Evolutionary conservation across 2,113 vertebrate genomes (phyloP), one percentile per base, ranked within the genome.

Genomic region (Oenanthe melanoleuca): DNA sequence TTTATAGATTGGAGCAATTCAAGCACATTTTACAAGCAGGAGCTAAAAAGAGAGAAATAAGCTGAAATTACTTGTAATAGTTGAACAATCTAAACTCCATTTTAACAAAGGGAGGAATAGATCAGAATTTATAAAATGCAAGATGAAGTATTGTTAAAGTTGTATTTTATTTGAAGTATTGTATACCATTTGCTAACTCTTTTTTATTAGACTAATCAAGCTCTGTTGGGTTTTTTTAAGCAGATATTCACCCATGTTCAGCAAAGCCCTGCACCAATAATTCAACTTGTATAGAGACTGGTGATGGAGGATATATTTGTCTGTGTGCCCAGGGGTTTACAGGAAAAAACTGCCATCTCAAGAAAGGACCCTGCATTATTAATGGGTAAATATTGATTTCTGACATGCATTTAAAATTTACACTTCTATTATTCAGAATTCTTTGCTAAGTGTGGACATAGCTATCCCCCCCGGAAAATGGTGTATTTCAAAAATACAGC

Each of bases 241-340:
- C 96, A 99, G 99, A 99, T 59, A 96, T 97, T 71, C 98, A 98
- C 21, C 97, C 97, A 24, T 99, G 99, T 91, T 97, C 98, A 67
- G 97, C 98, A 12, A 94, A 96, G 56, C 98, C 99, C 49, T 99
- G 99, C 40, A 97, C 95, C 59, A 98, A 98, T 78, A 99, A 99
- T 24, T 98, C 99, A 52, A 99, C 98, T 2, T 99, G 99, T 86
- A 97, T 99, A 78, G 98, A 99, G 95, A 98, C 98, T 1, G 98
- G 98, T 9, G 94, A 98, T 23, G 98, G 99, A 37, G 97, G 97
- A 72, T 99, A 98, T 45, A 96, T 98, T 55, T 99, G 99, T 67
- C 89, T 99, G 55, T 99, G 99, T 81, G 91, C 95, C 40, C 96
- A 95, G 1, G 99, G 98, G 33, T 99, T 97, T 96, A 95, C 96